These are phyloP conservation scores for Drosophila mayaguana DNA, from an alignment of 2,888 invertebrate species.

Conservation along the genomic window DNA sequence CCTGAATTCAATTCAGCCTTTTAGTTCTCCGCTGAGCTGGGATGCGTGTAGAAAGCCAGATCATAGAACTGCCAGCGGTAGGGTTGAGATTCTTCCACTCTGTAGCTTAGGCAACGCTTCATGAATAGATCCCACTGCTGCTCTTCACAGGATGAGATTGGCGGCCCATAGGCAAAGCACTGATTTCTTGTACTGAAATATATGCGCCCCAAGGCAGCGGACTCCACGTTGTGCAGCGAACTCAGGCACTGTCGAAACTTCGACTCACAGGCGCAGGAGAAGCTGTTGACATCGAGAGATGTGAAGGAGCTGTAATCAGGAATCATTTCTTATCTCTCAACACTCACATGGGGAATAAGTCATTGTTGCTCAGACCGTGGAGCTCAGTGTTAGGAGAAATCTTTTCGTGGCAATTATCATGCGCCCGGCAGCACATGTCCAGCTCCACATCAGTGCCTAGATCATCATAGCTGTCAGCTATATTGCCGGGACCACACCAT, in stretches of 20 bases:
- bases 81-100: conserved; percentile 52
- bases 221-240: conserved; percentile 56
- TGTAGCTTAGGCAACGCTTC: conserved; percentile 73
- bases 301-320: background rate
- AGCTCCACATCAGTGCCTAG: conserved; percentile 87
- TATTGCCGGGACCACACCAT: conserved; percentile 96
- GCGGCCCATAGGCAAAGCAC: conserved; percentile 74
- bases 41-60: conserved; percentile 76
- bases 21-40: conserved; percentile 25
- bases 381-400: conserved; percentile 65
- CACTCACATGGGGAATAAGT: conserved; percentile 70
- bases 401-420: conserved; percentile 87
- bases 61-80: conserved; percentile 78
- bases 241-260: conserved; percentile 72
- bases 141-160: conserved; percentile 64
- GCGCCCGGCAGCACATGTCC: conserved; percentile 93
- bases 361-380: conserved; percentile 53
- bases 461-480: conserved; percentile 89
- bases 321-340: background rate
- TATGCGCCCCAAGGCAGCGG: conserved; percentile 71
- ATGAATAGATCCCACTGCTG: conserved; percentile 56
- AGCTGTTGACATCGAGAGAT: conserved; percentile 44
- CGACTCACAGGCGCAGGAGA: conserved; percentile 77
- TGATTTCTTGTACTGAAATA: conserved; percentile 66
- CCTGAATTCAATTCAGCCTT: conserved; percentile 6